These are phyloP conservation scores for Mesorhabditis belari DNA, from an alignment of 2,888 invertebrate genomes.

Conservation along the genomic window DNA sequence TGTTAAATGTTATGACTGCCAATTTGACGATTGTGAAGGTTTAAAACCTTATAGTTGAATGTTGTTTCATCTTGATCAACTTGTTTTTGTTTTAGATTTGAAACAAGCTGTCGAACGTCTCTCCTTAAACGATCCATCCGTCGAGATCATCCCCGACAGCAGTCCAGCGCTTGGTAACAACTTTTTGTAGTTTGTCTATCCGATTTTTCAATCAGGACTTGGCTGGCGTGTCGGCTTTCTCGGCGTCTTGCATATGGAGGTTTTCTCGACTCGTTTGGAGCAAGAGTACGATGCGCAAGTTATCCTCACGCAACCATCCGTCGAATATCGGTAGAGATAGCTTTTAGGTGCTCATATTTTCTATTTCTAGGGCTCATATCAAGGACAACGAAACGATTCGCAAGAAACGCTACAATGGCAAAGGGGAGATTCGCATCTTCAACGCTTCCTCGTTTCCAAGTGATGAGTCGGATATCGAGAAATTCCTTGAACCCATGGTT, in stretches of 20 bases:
- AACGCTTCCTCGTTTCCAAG: constrained; percentile 37
- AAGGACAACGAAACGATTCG: constrained; percentile 44
- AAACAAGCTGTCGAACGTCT: constrained; percentile 77
- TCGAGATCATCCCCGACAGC: constrained; percentile 69
- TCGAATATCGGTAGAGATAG: constrained; percentile 56
- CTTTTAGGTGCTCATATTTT: not conserved
- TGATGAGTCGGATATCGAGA: constrained; percentile 38
- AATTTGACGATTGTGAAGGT: not conserved
- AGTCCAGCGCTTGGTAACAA: constrained; percentile 57
- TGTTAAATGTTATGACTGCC: constrained; percentile 54
- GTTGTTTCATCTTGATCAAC: too few relatives aligned
- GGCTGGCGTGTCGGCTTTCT: constrained; percentile 40
- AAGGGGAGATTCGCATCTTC: constrained; percentile 33
- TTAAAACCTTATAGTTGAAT: not conserved
- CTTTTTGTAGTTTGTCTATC: not conserved
- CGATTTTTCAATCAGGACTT: not conserved
- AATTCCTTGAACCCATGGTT: constrained; percentile 47
- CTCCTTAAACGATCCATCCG: constrained; percentile 86
- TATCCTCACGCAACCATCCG: constrained; percentile 60
- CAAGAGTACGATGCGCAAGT: constrained; percentile 59
- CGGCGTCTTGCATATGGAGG: constrained; percentile 61
- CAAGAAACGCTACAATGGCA: constrained; percentile 40
- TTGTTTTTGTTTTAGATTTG: not conserved
- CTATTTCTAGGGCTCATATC: constrained; percentile 20
- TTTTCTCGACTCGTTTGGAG: constrained; percentile 58